Base-by-base conservation (phyloP, 2,797 vertebrate species). In the Lithobates pipiens region DNA sequence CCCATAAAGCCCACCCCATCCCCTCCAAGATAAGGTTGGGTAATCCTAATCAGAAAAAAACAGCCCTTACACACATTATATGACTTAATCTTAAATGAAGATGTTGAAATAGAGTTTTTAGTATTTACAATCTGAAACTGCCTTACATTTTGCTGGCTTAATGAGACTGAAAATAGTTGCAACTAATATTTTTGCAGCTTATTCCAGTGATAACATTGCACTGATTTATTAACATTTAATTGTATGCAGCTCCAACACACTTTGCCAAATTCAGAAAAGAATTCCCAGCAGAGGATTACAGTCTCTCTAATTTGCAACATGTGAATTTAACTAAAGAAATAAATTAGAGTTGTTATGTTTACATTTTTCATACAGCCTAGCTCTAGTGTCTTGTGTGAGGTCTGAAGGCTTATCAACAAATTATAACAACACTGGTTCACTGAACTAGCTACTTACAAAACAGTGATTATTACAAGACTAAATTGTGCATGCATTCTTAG, bases 151-250 rank as follows among this genome's bases (percentile, higher is more conserved):
- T 46, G 13, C 44, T 46, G 44, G 44, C 15, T 46, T 46, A 46
- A 46, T 46, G 44, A 46, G 44, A 46, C 44, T 46, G 44, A 46
- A 46, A 54, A 54, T 54, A 54, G 50, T 54, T 54, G 50, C 50
- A 54, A 18, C 50, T 54, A 54, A 54, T 54, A 54, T 54, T 54
- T 54, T 54, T 54, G 16, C 50, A 54, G 16, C 18, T 54, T 16
- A 54, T 54, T 54, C 50, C 50, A 54, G 50, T 54, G 5, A 65
- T 65, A 65, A 21, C 61, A 65, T 23, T 65, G 23, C 61, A 65
- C 2, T 25, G 11, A 80, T 71, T 34, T 80, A 70, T 70, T 80
- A 80, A 70, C 50, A 42, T 80, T 68, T 71, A 68, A 80, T 44
- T 80, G 71, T 80, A 42, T 68, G 18, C 44, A 54, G 76, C 34